phyloP scores from a whole-genome alignment of 2,797 vertebrate genomes.

The Sorex maritimensis region DNA sequence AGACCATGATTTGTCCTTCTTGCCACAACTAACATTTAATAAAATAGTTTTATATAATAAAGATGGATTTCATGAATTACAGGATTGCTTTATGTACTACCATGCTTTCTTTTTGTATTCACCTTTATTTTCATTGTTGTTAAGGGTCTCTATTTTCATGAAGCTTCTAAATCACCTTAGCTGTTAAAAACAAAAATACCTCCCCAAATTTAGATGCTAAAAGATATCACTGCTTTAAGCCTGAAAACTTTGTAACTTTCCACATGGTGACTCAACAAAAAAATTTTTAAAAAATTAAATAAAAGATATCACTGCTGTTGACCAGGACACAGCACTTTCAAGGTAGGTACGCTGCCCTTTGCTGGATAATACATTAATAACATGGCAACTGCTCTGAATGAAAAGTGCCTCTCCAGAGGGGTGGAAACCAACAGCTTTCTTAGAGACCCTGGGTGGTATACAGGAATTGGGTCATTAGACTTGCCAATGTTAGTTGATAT shows the following conservation, averaged over 20 bases:
- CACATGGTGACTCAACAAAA: too few species aligned
- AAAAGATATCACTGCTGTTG: not conserved
- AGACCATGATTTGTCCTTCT: not conserved
- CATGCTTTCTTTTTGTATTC: not conserved
- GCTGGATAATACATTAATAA: not conserved
- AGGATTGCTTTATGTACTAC: not conserved
- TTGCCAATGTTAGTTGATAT: not conserved
- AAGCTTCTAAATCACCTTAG: not conserved
- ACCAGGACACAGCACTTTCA: not conserved
- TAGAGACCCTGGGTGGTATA: too few species aligned
- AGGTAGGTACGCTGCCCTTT: not conserved
- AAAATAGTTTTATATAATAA: not conserved
- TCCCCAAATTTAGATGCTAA: too few species aligned
- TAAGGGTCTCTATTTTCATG: not conserved
- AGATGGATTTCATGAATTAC: conserved; percentile 36
- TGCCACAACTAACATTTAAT: not conserved
- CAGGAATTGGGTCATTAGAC: not conserved
- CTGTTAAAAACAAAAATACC: not conserved
- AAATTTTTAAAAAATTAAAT: too few species aligned
- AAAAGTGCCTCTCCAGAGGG: not conserved
- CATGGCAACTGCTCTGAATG: not conserved
- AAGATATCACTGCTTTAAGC: too few species aligned
- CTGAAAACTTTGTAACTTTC: too few species aligned
- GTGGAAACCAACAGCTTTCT: not conserved
- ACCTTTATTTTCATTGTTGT: conserved; percentile 35